Evolutionary conservation across 2,797 vertebrate genomes (phyloP).

Genomic region (Hylomyscus alleni): DNA sequence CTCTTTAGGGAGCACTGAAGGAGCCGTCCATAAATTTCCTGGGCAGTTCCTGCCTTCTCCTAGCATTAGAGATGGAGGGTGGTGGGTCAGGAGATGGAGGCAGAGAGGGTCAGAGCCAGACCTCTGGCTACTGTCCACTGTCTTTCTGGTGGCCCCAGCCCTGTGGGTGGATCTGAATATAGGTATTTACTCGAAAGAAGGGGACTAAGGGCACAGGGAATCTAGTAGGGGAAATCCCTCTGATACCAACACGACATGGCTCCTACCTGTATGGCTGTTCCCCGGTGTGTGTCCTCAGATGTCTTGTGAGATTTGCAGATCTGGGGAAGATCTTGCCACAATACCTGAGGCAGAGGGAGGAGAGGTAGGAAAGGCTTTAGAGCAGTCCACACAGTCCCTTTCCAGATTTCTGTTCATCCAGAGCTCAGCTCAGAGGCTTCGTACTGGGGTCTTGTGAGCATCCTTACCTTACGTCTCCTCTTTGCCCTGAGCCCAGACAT

Average conservation of each 20-base stretch:
- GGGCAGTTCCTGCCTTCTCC: neutral
- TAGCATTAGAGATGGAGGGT: rapidly evolving
- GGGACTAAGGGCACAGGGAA: rapidly evolving
- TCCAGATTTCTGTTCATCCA: rapidly evolving
- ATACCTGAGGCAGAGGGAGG: constrained; percentile 91
- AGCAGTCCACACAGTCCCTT: rapidly evolving
- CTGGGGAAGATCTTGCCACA: constrained; percentile 99
- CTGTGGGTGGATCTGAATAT: too few species aligned
- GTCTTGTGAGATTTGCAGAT: constrained; percentile 98
- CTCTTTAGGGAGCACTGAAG: neutral
- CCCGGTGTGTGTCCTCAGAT: constrained; percentile 99
- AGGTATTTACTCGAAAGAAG: too few species aligned
- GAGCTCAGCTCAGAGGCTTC: rapidly evolving
- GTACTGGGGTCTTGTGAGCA: rapidly evolving
- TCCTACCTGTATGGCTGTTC: constrained; percentile 99
- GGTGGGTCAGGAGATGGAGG: too few species aligned
- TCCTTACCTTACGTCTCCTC: neutral
- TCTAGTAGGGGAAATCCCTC: neutral
- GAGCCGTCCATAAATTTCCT: neutral
- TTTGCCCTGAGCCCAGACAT: neutral
- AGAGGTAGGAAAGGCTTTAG: neutral
- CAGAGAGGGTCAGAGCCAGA: neutral
- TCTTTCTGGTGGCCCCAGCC: too few species aligned
- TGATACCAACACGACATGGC: rapidly evolving
- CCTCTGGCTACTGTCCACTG: neutral